These are phyloP conservation scores for Cephus runcator DNA, from an alignment of 2,888 invertebrate genomes.

Conservation along the genomic window DNA sequence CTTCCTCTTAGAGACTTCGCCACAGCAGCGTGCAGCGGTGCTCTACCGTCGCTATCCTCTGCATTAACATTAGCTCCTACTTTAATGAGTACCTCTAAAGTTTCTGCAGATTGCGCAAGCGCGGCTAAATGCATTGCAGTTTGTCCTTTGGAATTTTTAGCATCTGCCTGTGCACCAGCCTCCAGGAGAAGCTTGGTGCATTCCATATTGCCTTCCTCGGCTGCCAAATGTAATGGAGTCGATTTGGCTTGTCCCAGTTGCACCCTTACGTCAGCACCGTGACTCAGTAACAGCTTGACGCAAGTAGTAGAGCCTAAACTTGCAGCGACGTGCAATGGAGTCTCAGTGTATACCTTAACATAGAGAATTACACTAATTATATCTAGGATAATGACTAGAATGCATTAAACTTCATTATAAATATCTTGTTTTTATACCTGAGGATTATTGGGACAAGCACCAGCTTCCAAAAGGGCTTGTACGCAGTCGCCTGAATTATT, in stretches of 20 bases:
- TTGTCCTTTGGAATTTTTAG: slow-evolving; percentile 79
- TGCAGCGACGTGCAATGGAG: slow-evolving; percentile 85
- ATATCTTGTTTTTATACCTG: slow-evolving; percentile 68
- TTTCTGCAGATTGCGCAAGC: slow-evolving; percentile 82
- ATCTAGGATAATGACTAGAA: neutral
- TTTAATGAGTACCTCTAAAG: slow-evolving; percentile 76
- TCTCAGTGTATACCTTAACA: slow-evolving; percentile 81
- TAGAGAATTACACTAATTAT: slow-evolving; percentile 8
- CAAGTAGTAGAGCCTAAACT: slow-evolving; percentile 77
- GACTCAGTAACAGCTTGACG: slow-evolving; percentile 77
- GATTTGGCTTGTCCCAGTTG: slow-evolving; percentile 77
- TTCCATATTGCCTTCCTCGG: slow-evolving; percentile 86
- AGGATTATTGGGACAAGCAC: slow-evolving; percentile 85
- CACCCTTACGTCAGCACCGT: slow-evolving; percentile 84
- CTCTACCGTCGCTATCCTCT: slow-evolving; percentile 79
- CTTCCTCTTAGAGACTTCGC: slow-evolving; percentile 72
- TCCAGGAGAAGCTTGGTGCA: slow-evolving; percentile 80
- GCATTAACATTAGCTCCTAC: slow-evolving; percentile 75
- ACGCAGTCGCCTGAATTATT: slow-evolving; percentile 81
- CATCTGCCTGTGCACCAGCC: slow-evolving; percentile 81
- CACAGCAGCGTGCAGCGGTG: slow-evolving; percentile 83
- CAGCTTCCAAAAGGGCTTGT: slow-evolving; percentile 76
- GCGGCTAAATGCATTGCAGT: slow-evolving; percentile 88
- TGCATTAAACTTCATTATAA: neutral
- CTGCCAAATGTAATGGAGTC: slow-evolving; percentile 88